phyloP scores from a whole-genome alignment of 2,113 vertebrate genomes.

The Rhabdornis inornatus region DNA sequence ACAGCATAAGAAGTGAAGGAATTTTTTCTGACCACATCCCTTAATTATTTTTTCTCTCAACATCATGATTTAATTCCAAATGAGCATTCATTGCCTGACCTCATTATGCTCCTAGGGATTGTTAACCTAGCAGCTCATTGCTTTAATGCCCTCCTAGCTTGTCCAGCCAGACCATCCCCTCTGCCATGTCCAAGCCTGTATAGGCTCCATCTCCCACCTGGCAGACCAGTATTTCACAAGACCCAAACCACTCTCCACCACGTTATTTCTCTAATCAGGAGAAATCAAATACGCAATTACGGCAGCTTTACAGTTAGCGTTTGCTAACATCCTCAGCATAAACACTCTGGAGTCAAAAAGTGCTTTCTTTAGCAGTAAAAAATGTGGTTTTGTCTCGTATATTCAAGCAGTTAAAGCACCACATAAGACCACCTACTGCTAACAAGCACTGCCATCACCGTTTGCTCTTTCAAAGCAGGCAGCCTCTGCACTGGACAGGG shows the following conservation, averaged over 20 bases:
- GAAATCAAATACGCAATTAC: neutral
- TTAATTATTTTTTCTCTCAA: slow-evolving; percentile 25
- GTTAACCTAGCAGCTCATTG: neutral
- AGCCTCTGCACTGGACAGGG: fast-evolving
- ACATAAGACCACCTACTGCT: neutral
- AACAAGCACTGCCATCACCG: neutral
- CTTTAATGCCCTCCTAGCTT: neutral
- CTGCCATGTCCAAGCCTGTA: neutral
- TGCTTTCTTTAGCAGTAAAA: neutral
- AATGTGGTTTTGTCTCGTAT: neutral
- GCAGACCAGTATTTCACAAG: neutral
- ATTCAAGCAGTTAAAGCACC: neutral
- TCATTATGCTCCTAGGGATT: neutral
- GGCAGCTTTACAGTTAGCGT: neutral
- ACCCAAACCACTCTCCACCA: neutral
- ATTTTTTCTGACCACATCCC: neutral
- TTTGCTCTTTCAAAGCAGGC: neutral
- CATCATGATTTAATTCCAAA: slow-evolving; percentile 19
- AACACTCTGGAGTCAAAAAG: neutral
- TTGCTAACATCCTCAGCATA: slow-evolving; percentile 26
- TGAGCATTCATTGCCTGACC: neutral
- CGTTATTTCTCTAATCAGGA: neutral
- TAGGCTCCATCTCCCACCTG: neutral
- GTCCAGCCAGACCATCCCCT: neutral
- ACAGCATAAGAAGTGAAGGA: neutral